Percentiles rank a stretch among this genome's conserved stretches.
Evolutionary conservation across 2,113 vertebrate species (phyloP).

Genomic region (Callipepla squamata): DNA sequence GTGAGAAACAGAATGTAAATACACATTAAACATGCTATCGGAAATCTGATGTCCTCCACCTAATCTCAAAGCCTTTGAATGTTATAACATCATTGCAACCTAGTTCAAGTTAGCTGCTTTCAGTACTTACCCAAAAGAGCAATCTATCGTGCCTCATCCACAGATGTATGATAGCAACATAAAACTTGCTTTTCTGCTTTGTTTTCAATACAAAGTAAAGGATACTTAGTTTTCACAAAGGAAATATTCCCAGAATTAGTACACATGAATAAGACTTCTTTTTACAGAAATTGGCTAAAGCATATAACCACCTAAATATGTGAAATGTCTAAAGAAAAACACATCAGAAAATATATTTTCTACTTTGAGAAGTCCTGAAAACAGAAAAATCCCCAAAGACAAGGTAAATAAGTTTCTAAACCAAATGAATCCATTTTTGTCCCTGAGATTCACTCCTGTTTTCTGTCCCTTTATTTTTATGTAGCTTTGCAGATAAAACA

Average conservation of each 20-base stretch:
- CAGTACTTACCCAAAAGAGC: background rate
- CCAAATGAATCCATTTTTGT: background rate
- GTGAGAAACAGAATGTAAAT: background rate
- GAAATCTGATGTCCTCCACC: background rate
- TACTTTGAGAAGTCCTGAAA: background rate
- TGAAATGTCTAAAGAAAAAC: background rate
- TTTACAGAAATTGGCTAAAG: background rate
- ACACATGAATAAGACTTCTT: background rate
- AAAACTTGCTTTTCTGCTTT: background rate
- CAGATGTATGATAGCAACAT: background rate
- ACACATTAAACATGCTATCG: background rate
- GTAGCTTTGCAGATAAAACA: slow-evolving; percentile 7
- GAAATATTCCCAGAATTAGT: background rate
- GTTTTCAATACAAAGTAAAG: background rate
- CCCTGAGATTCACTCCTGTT: background rate
- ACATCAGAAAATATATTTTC: background rate
- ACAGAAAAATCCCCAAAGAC: background rate
- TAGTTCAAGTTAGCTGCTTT: background rate
- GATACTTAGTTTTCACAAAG: background rate
- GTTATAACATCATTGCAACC: background rate
- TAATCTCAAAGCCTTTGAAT: background rate
- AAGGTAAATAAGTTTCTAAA: background rate
- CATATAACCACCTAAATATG: background rate
- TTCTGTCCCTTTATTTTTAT: background rate
- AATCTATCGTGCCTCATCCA: background rate